Evolutionary conservation across 2,113 vertebrate species (phyloP).

Genomic region (Syngnathus floridae): DNA sequence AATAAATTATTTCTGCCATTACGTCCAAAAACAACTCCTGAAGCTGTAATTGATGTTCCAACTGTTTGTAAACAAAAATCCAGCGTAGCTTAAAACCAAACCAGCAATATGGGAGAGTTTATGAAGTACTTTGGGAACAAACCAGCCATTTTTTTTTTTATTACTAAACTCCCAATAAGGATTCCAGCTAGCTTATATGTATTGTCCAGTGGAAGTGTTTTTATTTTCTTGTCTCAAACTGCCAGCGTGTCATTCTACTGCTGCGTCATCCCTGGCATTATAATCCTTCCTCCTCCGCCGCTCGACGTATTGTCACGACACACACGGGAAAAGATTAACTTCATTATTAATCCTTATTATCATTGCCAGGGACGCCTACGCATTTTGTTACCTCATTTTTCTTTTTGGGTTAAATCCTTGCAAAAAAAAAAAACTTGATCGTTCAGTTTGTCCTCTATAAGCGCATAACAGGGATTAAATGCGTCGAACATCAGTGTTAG

Average conservation of each 20-base stretch:
- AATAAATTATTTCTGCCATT: no score
- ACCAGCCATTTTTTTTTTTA: slow-evolving; percentile 36
- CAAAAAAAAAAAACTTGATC: slow-evolving; percentile 9
- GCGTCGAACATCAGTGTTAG: slow-evolving; percentile 44
- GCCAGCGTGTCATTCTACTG: slow-evolving; percentile 44
- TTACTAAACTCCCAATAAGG: slow-evolving; percentile 39
- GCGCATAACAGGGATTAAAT: slow-evolving; percentile 36
- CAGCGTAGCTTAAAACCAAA: slow-evolving; percentile 30
- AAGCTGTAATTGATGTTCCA: background rate
- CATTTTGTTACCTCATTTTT: slow-evolving; percentile 8
- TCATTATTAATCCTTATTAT: slow-evolving; percentile 67
- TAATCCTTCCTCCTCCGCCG: slow-evolving; percentile 48
- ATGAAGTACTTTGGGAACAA: slow-evolving; percentile 61
- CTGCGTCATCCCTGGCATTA: slow-evolving; percentile 31
- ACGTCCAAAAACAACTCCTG: background rate
- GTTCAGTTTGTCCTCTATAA: slow-evolving; percentile 18
- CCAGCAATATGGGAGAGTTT: slow-evolving; percentile 39
- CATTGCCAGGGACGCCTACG: slow-evolving; percentile 54
- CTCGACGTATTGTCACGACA: slow-evolving; percentile 59
- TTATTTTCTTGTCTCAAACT: slow-evolving; percentile 36
- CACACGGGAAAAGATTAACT: slow-evolving; percentile 60
- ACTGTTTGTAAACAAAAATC: background rate
- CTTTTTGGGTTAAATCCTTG: slow-evolving; percentile 22
- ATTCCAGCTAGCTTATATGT: slow-evolving; percentile 40
- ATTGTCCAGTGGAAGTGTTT: slow-evolving; percentile 22